Evolutionary conservation across 1,140 invertebrate genomes (phyloP).

Genomic region (Tetranychus urticae): DNA sequence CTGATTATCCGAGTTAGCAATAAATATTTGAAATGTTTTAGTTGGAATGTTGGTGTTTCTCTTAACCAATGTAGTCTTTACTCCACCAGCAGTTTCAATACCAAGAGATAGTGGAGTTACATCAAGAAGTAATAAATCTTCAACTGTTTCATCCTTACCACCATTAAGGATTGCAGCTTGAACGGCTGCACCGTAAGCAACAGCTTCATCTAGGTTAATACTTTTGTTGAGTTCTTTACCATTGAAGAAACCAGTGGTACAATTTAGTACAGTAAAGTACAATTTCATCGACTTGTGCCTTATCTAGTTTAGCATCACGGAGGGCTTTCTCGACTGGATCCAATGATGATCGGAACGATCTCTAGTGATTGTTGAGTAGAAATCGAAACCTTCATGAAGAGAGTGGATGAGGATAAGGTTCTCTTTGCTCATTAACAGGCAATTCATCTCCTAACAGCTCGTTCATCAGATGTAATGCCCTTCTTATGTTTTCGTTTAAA

Average conservation of each 20-base stretch:
- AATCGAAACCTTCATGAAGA: slow-evolving; percentile 91
- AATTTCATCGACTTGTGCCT: slow-evolving; percentile 59
- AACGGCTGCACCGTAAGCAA: slow-evolving; percentile 54
- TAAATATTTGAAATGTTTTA: slow-evolving; percentile 86
- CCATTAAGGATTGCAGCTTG: slow-evolving; percentile 58
- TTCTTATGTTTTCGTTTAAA: slow-evolving; percentile 99
- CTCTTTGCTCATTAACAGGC: slow-evolving; percentile 96
- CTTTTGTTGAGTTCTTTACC: slow-evolving; percentile 92
- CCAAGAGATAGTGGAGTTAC: slow-evolving; percentile 81
- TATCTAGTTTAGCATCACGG: slow-evolving; percentile 21
- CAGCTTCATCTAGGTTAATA: slow-evolving; percentile 77
- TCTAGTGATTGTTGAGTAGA: slow-evolving; percentile 89
- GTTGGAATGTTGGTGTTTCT: slow-evolving; percentile 87
- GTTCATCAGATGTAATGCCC: slow-evolving; percentile 77
- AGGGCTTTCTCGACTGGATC: slow-evolving; percentile 20
- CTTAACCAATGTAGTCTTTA: slow-evolving; percentile 79
- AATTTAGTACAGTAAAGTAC: slow-evolving; percentile 84
- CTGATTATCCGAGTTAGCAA: slow-evolving; percentile 88
- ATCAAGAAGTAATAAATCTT: slow-evolving; percentile 70
- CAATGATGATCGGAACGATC: slow-evolving; percentile 36
- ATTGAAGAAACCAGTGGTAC: slow-evolving; percentile 41
- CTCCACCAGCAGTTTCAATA: slow-evolving; percentile 89
- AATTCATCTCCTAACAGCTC: slow-evolving; percentile 83
- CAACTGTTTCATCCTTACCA: slow-evolving; percentile 74
- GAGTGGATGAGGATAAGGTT: slow-evolving; percentile 76